Conservation (phyloP, 2,797 vertebrate genomes). For the Natrix natrix region DNA sequence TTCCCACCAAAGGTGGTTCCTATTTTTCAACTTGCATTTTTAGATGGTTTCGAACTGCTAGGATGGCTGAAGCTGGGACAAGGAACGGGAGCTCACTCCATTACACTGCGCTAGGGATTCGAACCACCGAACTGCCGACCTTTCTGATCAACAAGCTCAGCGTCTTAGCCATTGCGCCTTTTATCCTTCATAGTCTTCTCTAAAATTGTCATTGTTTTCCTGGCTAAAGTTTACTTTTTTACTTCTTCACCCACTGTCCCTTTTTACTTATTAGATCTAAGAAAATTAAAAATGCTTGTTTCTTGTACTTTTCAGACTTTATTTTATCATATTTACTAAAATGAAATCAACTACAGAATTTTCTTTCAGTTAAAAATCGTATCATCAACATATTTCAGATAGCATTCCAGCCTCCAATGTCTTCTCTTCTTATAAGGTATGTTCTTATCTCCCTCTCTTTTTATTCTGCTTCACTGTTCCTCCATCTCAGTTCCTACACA, state of each 20-base stretch:
- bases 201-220: not conserved
- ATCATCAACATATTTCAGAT: not conserved
- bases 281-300: not conserved
- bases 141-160: too few species aligned
- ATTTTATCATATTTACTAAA: too few species aligned
- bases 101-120: too few species aligned
- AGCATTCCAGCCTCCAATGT: not conserved
- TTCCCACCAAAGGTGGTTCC: too few species aligned
- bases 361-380: not conserved
- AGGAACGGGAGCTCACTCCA: too few species aligned
- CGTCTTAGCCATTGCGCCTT: too few species aligned
- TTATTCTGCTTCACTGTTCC: not conserved
- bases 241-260: not conserved
- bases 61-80: too few species aligned
- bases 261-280: not conserved
- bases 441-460: not conserved
- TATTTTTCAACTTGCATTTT: too few species aligned
- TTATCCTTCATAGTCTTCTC: not conserved
- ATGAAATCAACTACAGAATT: not conserved
- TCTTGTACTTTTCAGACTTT: not conserved
- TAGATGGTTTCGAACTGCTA: too few species aligned
- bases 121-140: too few species aligned
- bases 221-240: not conserved
- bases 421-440: not conserved
- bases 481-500: not conserved